These are phyloP conservation scores for Junonia oenone DNA, from an alignment of 2,888 invertebrate genomes.

Conservation along the genomic window DNA sequence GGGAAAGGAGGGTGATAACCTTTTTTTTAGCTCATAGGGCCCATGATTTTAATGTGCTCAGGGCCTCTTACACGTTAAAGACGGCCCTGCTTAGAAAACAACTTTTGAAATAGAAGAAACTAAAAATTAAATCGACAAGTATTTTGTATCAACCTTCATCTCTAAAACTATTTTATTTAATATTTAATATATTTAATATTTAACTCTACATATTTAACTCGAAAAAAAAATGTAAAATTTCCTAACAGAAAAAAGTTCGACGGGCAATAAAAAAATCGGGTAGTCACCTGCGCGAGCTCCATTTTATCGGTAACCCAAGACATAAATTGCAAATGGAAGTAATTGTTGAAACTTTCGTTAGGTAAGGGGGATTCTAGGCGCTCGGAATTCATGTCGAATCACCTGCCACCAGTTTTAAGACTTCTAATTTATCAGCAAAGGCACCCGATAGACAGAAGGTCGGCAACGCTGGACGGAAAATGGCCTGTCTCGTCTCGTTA, in stretches of 20 bases:
- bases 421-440: conserved; percentile 81
- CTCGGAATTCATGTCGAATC: conserved; percentile 75
- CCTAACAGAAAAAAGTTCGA: neutral
- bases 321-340: conserved; percentile 75
- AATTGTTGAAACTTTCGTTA: conserved; percentile 73
- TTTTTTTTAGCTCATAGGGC: too few relatives aligned
- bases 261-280: conserved; percentile 22
- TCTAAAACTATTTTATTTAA: too few relatives aligned
- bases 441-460: conserved; percentile 48
- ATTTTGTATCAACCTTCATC: too few relatives aligned
- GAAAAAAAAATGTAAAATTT: neutral
- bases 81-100: too few relatives aligned
- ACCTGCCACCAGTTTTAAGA: conserved; percentile 82
- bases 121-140: too few relatives aligned
- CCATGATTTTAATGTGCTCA: too few relatives aligned
- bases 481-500: conserved; percentile 47
- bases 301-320: conserved; percentile 62
- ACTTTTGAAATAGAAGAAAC: too few relatives aligned
- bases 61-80: too few relatives aligned
- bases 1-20: too few relatives aligned
- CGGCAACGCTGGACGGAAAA: conserved; percentile 55
- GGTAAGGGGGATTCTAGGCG: conserved; percentile 52
- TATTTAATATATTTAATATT: too few relatives aligned
- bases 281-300: conserved; percentile 65
- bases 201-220: too few relatives aligned